phyloP scores from a whole-genome alignment of 2,888 invertebrate genomes.

The Platerodrilus igneus region DNA sequence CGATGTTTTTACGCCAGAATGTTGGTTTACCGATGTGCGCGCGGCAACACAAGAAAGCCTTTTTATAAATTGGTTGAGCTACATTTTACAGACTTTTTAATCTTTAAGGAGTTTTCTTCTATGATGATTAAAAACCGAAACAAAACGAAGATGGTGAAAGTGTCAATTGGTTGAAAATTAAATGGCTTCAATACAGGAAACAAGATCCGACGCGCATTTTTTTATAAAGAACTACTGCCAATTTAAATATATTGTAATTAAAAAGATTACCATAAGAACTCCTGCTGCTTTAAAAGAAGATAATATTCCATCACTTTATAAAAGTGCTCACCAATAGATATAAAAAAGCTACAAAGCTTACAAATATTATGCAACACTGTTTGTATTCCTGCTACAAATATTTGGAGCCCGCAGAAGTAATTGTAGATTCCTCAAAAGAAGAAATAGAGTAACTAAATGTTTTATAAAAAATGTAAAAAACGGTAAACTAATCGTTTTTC shows the following conservation, averaged over 20 bases:
- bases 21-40: slow-evolving; percentile 22
- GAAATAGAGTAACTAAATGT: not conserved
- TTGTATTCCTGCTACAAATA: slow-evolving; percentile 3
- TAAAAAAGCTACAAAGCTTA: slow-evolving; percentile 7
- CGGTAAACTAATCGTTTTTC: too few relatives aligned
- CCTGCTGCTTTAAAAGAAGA: too few relatives aligned
- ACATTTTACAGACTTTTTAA: slow-evolving; percentile 13
- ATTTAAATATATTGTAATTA: slow-evolving; percentile 9
- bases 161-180: slow-evolving; percentile 18
- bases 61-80: slow-evolving; percentile 16
- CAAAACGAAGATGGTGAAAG: slow-evolving; percentile 11
- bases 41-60: slow-evolving; percentile 19
- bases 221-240: slow-evolving; percentile 19
- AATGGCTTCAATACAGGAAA: slow-evolving; percentile 23
- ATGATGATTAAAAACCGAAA: slow-evolving; percentile 17
- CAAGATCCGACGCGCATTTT: slow-evolving; percentile 15
- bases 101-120: slow-evolving; percentile 18
- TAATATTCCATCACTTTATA: not conserved
- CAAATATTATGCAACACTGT: slow-evolving; percentile 5
- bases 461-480: not conserved
- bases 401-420: not conserved
- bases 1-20: slow-evolving; percentile 22
- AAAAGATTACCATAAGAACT: slow-evolving; percentile 1
- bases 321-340: slow-evolving; percentile 4
- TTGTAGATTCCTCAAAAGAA: not conserved